Evolutionary conservation across 1,140 invertebrate species (phyloP).

Genomic region (Portunus trituberculatus): DNA sequence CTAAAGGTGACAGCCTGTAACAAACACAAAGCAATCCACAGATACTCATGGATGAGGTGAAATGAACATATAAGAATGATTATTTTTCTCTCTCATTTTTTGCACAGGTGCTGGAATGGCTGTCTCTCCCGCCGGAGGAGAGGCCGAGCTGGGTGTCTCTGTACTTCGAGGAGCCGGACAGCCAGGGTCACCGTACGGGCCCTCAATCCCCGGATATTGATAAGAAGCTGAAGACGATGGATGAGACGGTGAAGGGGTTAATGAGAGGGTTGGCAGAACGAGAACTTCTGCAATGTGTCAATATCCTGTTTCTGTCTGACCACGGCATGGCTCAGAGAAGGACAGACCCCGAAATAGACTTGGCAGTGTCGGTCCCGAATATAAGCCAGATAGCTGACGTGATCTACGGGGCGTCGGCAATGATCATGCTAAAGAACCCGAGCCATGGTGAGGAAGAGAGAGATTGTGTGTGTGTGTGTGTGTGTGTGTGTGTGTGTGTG

Average conservation of each 20-base stretch:
- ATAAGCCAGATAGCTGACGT: constrained; percentile 38
- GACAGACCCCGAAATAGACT: constrained; percentile 83
- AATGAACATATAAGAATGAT: not conserved
- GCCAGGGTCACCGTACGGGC: not conserved
- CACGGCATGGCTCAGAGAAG: constrained; percentile 85
- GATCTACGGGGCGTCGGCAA: not conserved
- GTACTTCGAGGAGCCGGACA: constrained; percentile 44
- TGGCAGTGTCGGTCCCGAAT: constrained; percentile 82
- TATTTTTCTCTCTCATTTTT: too few species aligned
- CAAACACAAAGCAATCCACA: too few species aligned
- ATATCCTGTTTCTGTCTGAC: constrained; percentile 80
- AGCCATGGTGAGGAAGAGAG: not conserved
- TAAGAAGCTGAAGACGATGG: not conserved
- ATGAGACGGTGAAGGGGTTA: not conserved
- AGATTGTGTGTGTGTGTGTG: not conserved
- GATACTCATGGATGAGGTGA: too few species aligned
- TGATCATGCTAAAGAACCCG: not conserved
- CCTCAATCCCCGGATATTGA: constrained; percentile 31
- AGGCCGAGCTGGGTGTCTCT: constrained; percentile 44
- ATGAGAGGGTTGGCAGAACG: not conserved
- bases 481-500: too few species aligned
- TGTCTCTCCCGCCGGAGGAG: constrained; percentile 81
- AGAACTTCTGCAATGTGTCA: constrained; percentile 50
- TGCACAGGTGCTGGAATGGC: constrained; percentile 83
- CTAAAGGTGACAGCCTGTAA: too few species aligned